Base-by-base conservation (phyloP, 1,140 invertebrate species). In the Pectinophora gossypiella region DNA sequence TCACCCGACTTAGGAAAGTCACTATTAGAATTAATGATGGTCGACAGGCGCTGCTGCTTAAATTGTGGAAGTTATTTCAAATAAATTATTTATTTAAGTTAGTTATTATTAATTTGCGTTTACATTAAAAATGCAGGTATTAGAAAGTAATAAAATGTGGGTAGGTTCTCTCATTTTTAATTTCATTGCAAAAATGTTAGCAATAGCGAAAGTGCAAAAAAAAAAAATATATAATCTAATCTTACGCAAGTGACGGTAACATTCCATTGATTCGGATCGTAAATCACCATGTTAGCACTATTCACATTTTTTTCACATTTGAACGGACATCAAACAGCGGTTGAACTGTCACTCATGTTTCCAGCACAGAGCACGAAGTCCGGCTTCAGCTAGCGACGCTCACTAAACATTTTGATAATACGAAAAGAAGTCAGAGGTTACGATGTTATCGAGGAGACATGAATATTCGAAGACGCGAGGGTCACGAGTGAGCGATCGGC, bases 381-480 rank as follows among this genome's bases (percentile, higher is more conserved):
- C 72, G 75, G 69, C 59, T 65, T 67, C 59, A 61, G 66, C 56
- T 69, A 64, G 72, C 70, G 60, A 68, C 59, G 74, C 64, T 71
- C 80, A 78, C 82, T 70, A 74, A 81, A 84, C 77, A 77, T 72
- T 75, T 70, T 80, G 80, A 86, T 85, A 79, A 79, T 86, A 84
- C 68, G 78, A 82, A 84, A 80, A 78, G 79, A 78, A 86, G 83
- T 86, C 80, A 86, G 71, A 84, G 79, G 82, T 85, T 85, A 85
- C 63, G 76, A 76, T 81, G 82, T 81, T 84, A 86, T 84, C 80
- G 83, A 78, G 65, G 73, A 82, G 77, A 85, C 80, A 86, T 85
- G 83, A 82, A 86, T 86, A 86, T 83, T 86, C 77, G 79, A 78
- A 82, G 81, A 83, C 76, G 80, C 79, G 79, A 86, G 80, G 79